phyloP scores from a whole-genome alignment of 2,113 vertebrate genomes.

The Elephas maximus region DNA sequence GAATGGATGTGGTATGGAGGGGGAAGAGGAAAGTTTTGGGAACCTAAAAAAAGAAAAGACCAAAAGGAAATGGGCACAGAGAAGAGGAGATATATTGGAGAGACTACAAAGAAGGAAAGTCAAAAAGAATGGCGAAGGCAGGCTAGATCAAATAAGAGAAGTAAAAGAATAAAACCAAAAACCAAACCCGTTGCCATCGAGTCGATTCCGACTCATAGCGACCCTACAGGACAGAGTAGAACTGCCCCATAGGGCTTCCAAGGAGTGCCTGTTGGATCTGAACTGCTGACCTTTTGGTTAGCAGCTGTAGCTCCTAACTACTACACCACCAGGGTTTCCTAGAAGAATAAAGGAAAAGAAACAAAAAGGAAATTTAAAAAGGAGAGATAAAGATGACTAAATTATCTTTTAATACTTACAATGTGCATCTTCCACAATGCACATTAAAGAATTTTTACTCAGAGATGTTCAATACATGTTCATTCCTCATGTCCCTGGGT shows the following conservation, averaged over 20 bases:
- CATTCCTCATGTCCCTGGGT: fast-evolving
- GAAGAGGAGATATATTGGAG: fast-evolving
- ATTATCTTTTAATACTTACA: neutral
- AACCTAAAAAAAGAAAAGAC: neutral
- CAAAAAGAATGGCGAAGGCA: neutral
- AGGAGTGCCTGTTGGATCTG: too few relatives aligned
- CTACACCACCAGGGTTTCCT: too few relatives aligned
- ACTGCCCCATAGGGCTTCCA: too few relatives aligned
- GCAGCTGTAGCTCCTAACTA: too few relatives aligned
- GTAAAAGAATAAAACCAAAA: too few relatives aligned
- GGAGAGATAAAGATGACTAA: neutral
- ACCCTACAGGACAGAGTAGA: too few relatives aligned
- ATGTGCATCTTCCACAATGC: neutral
- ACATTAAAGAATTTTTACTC: neutral
- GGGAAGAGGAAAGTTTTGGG: neutral
- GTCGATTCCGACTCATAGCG: too few relatives aligned
- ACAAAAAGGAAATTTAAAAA: neutral
- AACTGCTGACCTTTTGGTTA: too few relatives aligned
- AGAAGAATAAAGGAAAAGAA: neutral
- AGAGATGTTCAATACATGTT: fast-evolving
- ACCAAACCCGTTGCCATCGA: too few relatives aligned
- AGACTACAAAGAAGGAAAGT: neutral
- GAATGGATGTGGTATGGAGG: neutral
- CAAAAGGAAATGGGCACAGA: fast-evolving
- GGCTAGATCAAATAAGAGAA: neutral